Conservation (phyloP, 2,888 invertebrate genomes). For the Axea sp. region DNA sequence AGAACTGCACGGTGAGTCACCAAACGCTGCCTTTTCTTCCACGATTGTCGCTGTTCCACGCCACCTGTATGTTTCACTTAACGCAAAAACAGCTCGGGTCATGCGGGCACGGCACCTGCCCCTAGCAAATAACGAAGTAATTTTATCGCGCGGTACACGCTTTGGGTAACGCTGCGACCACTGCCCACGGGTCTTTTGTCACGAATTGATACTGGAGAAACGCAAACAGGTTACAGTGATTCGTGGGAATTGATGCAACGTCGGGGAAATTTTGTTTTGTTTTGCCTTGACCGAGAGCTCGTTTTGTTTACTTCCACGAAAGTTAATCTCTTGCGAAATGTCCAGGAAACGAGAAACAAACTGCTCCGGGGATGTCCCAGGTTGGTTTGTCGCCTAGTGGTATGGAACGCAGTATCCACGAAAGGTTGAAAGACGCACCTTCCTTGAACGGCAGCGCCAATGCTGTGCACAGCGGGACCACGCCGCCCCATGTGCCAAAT, state of each 20-base stretch:
- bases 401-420: constrained; percentile 88
- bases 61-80: not conserved
- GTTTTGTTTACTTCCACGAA: too few species aligned
- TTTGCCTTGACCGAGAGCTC: too few species aligned
- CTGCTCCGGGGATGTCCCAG: constrained; percentile 64
- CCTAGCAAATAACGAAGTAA: too few species aligned
- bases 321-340: too few species aligned
- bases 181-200: too few species aligned
- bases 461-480: constrained; percentile 87
- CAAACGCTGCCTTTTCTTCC: not conserved
- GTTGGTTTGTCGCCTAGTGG: constrained; percentile 65
- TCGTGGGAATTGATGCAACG: too few species aligned
- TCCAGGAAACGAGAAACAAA: not conserved
- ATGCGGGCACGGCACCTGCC: not conserved
- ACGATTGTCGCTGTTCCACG: too few species aligned
- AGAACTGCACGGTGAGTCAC: constrained; percentile 23
- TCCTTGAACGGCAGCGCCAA: constrained; percentile 88
- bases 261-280: too few species aligned
- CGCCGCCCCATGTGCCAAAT: constrained; percentile 80
- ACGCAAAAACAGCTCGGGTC: constrained; percentile 1
- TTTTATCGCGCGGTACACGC: not conserved
- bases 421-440: constrained; percentile 91
- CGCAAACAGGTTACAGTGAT: too few species aligned
- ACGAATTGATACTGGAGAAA: too few species aligned
- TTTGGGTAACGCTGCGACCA: too few species aligned